Evolutionary conservation across 2,888 invertebrate species (phyloP).

Genomic region (Conomelus anceps): DNA sequence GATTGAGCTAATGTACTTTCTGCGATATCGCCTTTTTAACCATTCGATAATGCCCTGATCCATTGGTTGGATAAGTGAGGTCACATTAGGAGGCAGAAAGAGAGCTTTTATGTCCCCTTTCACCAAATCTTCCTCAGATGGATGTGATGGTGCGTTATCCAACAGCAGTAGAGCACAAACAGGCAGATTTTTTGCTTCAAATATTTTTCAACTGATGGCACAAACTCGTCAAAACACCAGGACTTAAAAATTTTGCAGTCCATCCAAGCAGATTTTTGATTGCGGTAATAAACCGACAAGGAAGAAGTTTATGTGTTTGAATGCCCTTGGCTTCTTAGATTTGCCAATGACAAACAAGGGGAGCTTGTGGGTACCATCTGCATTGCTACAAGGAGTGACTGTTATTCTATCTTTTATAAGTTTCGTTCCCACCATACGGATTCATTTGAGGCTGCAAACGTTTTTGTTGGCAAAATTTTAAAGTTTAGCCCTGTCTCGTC

Average conservation of each 20-base stretch:
- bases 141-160: slow-evolving; percentile 32
- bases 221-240: slow-evolving; percentile 30
- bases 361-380: slow-evolving; percentile 16
- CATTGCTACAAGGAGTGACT: slow-evolving; percentile 15
- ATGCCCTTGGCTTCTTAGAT: slow-evolving; percentile 22
- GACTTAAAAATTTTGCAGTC: slow-evolving; percentile 18
- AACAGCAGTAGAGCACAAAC: slow-evolving; percentile 29
- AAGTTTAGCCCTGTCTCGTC: slow-evolving; percentile 14
- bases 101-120: slow-evolving; percentile 1
- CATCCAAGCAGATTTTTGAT: slow-evolving; percentile 28
- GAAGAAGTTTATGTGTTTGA: slow-evolving; percentile 24
- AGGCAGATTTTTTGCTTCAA: slow-evolving; percentile 27
- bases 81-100: slow-evolving; percentile 32
- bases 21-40: slow-evolving; percentile 32
- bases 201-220: slow-evolving; percentile 27
- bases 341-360: slow-evolving; percentile 23
- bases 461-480: slow-evolving; percentile 6
- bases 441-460: slow-evolving; percentile 13
- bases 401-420: slow-evolving; percentile 15
- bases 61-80: slow-evolving; percentile 31
- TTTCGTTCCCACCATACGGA: background rate
- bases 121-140: slow-evolving; percentile 5
- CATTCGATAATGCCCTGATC: slow-evolving; percentile 33
- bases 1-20: slow-evolving; percentile 24
- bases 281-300: slow-evolving; percentile 13